phyloP scores from a whole-genome alignment of 2,113 vertebrate genomes.

The Tachycineta bicolor region DNA sequence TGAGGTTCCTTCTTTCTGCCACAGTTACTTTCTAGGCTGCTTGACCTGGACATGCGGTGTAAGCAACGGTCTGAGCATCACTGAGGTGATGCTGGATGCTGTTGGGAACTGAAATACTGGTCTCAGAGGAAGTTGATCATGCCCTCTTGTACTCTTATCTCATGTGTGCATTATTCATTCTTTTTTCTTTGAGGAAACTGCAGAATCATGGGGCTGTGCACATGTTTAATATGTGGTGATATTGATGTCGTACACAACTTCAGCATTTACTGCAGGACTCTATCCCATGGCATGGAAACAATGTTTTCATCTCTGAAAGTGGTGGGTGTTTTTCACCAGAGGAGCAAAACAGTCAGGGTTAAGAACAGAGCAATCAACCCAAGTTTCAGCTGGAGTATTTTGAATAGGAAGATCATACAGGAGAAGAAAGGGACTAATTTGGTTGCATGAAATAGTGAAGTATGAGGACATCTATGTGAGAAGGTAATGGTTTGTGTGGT shows the following conservation, averaged over 20 bases:
- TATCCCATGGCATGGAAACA: neutral
- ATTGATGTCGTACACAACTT: neutral
- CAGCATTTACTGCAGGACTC: neutral
- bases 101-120: neutral
- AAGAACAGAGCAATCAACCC: neutral
- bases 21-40: neutral
- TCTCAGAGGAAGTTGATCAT: neutral
- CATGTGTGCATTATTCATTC: neutral
- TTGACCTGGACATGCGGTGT: neutral
- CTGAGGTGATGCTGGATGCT: neutral
- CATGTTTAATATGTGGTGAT: neutral
- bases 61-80: neutral
- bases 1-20: neutral
- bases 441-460: neutral
- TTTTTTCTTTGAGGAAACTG: neutral
- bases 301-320: neutral
- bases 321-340: neutral
- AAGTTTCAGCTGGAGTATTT: neutral
- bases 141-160: neutral
- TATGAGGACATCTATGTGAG: neutral
- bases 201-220: neutral
- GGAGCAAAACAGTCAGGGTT: neutral
- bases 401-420: neutral
- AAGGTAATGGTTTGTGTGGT: neutral
- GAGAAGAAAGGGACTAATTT: neutral